These are phyloP conservation scores for Tiaroga cobitis DNA, from an alignment of 2,797 vertebrate genomes.

Conservation along the genomic window DNA sequence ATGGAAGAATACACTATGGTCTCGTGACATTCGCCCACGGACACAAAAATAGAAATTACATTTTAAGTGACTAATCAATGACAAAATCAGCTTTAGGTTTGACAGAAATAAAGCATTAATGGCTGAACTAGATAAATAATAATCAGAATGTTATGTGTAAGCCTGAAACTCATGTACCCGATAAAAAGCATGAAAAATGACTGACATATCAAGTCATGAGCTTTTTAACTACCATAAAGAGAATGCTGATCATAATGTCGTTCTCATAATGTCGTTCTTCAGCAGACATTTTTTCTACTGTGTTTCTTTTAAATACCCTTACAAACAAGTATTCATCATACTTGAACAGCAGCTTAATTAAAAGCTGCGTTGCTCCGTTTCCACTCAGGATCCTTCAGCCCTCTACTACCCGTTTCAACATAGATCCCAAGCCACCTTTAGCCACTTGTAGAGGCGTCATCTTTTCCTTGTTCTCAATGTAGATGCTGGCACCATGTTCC, in stretches of 20 bases:
- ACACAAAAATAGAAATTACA: neutral
- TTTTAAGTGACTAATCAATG: neutral
- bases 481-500: constrained; percentile 93
- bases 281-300: neutral
- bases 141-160: neutral
- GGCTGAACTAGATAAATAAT: neutral
- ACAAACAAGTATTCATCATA: neutral
- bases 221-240: neutral
- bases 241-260: neutral
- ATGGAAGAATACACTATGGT: neutral
- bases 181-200: neutral
- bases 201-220: neutral
- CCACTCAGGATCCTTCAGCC: constrained; percentile 74
- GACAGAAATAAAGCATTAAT: neutral
- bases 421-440: constrained; percentile 84
- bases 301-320: neutral
- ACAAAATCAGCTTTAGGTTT: neutral
- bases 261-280: neutral
- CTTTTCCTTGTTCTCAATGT: constrained; percentile 96
- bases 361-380: neutral
- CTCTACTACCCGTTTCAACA: constrained; percentile 89
- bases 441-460: constrained; percentile 93
- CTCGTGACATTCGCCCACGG: neutral
- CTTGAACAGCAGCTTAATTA: neutral
- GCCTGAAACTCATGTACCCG: neutral